Evolutionary conservation across 2,888 invertebrate genomes (phyloP).

Genomic region (Rhagium mordax): DNA sequence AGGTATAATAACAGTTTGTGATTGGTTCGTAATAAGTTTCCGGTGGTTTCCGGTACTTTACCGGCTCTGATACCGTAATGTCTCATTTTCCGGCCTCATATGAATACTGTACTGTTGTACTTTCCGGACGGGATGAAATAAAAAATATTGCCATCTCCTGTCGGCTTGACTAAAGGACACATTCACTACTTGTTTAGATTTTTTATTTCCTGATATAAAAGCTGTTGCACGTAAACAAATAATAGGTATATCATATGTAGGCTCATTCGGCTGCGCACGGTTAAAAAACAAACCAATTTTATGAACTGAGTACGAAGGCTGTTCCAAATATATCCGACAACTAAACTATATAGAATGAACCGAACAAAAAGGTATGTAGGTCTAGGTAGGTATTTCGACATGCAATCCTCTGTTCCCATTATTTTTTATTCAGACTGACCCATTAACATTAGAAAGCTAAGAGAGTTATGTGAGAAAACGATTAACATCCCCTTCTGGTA

Average conservation of each 20-base stretch:
- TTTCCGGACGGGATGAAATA: too few relatives aligned
- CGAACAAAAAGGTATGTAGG: neutral
- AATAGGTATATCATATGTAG: neutral
- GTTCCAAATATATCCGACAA: slow-evolving; percentile 1
- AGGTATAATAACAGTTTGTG: too few relatives aligned
- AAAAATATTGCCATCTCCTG: too few relatives aligned
- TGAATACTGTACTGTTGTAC: too few relatives aligned
- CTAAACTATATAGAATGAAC: neutral
- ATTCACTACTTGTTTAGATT: neutral
- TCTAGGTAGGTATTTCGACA: slow-evolving; percentile 2
- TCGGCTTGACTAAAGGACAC: too few relatives aligned
- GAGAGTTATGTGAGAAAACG: neutral
- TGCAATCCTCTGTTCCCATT: slow-evolving; percentile 3
- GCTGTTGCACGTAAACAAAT: neutral
- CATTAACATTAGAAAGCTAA: neutral
- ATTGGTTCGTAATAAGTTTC: too few relatives aligned
- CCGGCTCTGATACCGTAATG: too few relatives aligned
- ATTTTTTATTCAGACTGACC: neutral
- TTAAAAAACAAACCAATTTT: neutral
- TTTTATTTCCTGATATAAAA: neutral
- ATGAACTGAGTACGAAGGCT: neutral
- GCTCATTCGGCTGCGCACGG: neutral
- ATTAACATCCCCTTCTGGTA: neutral
- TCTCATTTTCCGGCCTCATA: too few relatives aligned
- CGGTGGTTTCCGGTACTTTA: too few relatives aligned